Evolutionary conservation across 2,113 vertebrate genomes (phyloP).

Genomic region (Melanerpes aurifrons): DNA sequence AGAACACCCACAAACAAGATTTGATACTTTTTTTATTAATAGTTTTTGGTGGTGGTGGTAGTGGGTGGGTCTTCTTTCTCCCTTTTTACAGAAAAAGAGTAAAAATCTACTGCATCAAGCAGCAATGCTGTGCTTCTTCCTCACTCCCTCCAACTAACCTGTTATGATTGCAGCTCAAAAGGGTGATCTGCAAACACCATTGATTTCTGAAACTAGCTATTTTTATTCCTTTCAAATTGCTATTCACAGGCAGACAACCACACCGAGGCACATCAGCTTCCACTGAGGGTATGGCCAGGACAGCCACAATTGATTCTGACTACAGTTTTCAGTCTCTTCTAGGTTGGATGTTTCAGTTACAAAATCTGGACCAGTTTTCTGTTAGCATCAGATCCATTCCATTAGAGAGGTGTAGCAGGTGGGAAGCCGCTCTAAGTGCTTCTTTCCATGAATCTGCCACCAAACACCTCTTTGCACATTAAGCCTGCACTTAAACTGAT

Average conservation of each 20-base stretch:
- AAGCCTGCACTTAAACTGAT: background rate
- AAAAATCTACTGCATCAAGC: conserved; percentile 39
- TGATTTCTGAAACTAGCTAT: background rate
- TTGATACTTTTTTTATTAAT: background rate
- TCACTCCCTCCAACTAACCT: background rate
- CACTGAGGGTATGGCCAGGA: background rate
- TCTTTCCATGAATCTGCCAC: background rate
- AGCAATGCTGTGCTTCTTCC: conserved; percentile 25
- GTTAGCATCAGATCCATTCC: background rate
- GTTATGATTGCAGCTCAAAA: background rate
- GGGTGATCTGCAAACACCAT: background rate
- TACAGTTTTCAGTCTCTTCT: background rate
- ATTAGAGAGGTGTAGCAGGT: background rate
- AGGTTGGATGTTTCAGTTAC: background rate
- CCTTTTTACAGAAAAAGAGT: background rate
- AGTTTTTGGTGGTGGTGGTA: background rate
- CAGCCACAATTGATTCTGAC: background rate
- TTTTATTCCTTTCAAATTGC: background rate
- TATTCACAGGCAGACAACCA: background rate
- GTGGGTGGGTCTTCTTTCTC: background rate
- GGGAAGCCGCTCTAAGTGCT: background rate
- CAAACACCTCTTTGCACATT: background rate
- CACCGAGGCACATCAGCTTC: background rate
- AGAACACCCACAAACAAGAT: conserved; percentile 25
- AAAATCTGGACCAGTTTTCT: background rate